phyloP scores from a whole-genome alignment of 1,140 invertebrate species.

The Lepidurus couesii region DNA sequence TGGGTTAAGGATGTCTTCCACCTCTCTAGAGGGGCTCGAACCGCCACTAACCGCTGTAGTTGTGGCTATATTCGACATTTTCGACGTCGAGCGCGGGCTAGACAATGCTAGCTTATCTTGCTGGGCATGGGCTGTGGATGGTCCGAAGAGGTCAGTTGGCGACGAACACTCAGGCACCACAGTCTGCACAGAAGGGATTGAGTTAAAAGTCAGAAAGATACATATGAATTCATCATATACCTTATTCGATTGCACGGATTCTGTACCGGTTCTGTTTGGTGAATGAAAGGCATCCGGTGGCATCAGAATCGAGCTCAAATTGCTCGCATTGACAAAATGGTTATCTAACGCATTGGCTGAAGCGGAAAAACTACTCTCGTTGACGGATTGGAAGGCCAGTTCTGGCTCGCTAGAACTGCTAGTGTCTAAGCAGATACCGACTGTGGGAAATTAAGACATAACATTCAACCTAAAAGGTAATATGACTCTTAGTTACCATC shows the following conservation, averaged over 20 bases:
- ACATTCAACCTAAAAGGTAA: constrained; percentile 18
- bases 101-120: neutral
- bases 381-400: constrained; percentile 12
- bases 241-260: neutral
- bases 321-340: constrained; percentile 20
- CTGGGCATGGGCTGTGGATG: neutral
- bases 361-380: constrained; percentile 5
- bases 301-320: constrained; percentile 58
- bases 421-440: neutral
- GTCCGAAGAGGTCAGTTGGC: neutral
- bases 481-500: constrained; percentile 29
- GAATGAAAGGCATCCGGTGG: constrained; percentile 82
- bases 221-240: neutral
- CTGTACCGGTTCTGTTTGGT: constrained; percentile 40
- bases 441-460: neutral
- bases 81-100: constrained; percentile 12
- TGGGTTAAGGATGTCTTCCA: constrained; percentile 66
- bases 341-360: constrained; percentile 28
- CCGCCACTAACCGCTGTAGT: constrained; percentile 53
- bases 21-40: constrained; percentile 78
- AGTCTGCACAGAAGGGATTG: neutral
- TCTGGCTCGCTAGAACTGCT: neutral
- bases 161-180: neutral
- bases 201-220: too few species aligned
- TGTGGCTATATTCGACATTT: constrained; percentile 31